These are phyloP conservation scores for Acrocyrtus sp. DNA, from an alignment of 2,888 invertebrate genomes.

Conservation along the genomic window DNA sequence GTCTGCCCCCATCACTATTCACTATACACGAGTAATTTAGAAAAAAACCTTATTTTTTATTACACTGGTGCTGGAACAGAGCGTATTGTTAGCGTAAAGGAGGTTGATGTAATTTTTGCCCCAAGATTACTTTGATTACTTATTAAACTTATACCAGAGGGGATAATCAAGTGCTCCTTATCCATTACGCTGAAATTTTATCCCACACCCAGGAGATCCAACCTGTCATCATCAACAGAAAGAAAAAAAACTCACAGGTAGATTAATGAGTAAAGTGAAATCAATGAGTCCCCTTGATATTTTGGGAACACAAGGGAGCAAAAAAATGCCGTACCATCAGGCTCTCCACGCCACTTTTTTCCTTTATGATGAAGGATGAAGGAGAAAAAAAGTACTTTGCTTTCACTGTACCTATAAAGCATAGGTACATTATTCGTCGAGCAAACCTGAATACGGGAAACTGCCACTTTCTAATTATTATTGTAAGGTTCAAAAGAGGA, in stretches of 20 bases:
- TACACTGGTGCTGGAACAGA: neutral
- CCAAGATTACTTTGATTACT: conserved; percentile 6
- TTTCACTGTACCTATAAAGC: no score
- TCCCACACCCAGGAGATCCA: neutral
- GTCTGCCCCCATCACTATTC: neutral
- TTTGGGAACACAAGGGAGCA: neutral
- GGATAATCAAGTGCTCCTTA: neutral
- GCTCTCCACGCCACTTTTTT: conserved; percentile 2
- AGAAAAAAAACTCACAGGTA: conserved; percentile 3
- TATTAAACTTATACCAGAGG: neutral
- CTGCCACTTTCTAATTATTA: no score
- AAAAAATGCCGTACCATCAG: neutral
- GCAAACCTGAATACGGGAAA: no score
- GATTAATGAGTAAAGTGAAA: conserved; percentile 39
- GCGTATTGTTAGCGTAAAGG: conserved; percentile 21
- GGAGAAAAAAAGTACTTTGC: neutral
- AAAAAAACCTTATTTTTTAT: neutral
- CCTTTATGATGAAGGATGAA: neutral
- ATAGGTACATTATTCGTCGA: no score
- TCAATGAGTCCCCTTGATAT: conserved; percentile 29
- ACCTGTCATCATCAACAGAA: conserved; percentile 30
- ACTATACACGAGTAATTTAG: neutral
- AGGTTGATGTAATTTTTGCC: conserved; percentile 30
- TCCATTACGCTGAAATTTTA: neutral
- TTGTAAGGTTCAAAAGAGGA: no score